These are phyloP conservation scores for Meloidogyne exigua DNA, from an alignment of 1,140 invertebrate species.

Conservation along the genomic window DNA sequence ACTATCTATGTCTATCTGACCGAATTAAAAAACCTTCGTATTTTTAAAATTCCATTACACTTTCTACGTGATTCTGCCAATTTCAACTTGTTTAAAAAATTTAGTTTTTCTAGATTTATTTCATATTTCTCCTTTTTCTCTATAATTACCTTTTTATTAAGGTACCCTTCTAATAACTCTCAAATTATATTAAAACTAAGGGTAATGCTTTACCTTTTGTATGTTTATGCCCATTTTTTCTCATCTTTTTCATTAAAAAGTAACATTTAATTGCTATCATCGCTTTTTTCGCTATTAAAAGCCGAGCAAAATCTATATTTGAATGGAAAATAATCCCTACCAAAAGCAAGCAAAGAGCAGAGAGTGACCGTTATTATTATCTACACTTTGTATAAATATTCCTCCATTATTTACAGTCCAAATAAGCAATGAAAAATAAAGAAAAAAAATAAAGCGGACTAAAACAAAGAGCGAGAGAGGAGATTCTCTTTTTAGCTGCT, in stretches of 20 bases:
- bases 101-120: too few relatives aligned
- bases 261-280: constrained; percentile 3
- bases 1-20: background rate
- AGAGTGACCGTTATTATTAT: background rate
- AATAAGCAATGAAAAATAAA: background rate
- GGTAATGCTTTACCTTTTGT: background rate
- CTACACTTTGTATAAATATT: constrained; percentile 2
- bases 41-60: too few relatives aligned
- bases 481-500: background rate
- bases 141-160: too few relatives aligned
- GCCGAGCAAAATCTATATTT: background rate
- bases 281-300: background rate
- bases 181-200: too few relatives aligned
- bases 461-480: background rate
- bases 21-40: too few relatives aligned
- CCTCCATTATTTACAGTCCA: background rate
- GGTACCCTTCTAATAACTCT: too few relatives aligned
- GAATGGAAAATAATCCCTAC: background rate
- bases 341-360: background rate
- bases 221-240: background rate
- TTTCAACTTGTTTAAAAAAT: too few relatives aligned
- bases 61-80: too few relatives aligned
- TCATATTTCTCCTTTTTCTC: too few relatives aligned
- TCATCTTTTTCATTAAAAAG: background rate
- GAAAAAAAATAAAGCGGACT: background rate